Evolutionary conservation across 2,888 invertebrate species (phyloP).

Genomic region (Thecocarcelia acutangulata): DNA sequence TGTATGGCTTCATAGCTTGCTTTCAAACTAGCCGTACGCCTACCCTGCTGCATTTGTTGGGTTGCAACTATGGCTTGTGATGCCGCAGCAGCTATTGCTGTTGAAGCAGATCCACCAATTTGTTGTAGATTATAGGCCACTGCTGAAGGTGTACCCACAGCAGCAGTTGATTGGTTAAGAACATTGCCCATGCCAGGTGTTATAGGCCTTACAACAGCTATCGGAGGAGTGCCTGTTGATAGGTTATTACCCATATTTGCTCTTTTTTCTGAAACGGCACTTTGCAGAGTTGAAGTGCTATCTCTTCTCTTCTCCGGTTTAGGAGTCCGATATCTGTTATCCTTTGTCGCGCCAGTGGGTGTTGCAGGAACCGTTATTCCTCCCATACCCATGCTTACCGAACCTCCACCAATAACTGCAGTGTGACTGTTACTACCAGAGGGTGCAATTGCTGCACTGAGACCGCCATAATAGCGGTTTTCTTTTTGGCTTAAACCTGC

Average conservation of each 20-base stretch:
- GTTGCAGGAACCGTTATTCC: conserved; percentile 68
- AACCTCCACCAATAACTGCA: conserved; percentile 65
- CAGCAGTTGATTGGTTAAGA: conserved; percentile 73
- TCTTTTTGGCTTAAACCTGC: conserved; percentile 89
- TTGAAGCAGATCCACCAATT: conserved; percentile 87
- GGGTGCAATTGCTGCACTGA: conserved; percentile 68
- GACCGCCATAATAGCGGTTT: conserved; percentile 85
- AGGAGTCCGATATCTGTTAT: conserved; percentile 83
- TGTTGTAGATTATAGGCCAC: conserved; percentile 89
- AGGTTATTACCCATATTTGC: conserved; percentile 74
- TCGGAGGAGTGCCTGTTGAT: conserved; percentile 72
- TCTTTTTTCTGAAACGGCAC: conserved; percentile 77
- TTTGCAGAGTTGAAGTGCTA: conserved; percentile 83
- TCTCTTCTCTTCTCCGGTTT: conserved; percentile 90
- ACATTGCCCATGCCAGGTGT: conserved; percentile 78
- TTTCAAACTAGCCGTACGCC: conserved; percentile 95
- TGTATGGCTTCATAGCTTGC: conserved; percentile 96
- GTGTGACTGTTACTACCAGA: conserved; percentile 73
- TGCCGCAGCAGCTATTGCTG: conserved; percentile 95
- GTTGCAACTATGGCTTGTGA: conserved; percentile 98
- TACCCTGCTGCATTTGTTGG: conserved; percentile 97
- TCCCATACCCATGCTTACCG: conserved; percentile 65
- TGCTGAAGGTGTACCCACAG: conserved; percentile 77
- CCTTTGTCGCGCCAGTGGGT: conserved; percentile 71
- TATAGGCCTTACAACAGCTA: conserved; percentile 77